Conservation (phyloP, 1,140 invertebrate genomes). For the Drosophila pachea region DNA sequence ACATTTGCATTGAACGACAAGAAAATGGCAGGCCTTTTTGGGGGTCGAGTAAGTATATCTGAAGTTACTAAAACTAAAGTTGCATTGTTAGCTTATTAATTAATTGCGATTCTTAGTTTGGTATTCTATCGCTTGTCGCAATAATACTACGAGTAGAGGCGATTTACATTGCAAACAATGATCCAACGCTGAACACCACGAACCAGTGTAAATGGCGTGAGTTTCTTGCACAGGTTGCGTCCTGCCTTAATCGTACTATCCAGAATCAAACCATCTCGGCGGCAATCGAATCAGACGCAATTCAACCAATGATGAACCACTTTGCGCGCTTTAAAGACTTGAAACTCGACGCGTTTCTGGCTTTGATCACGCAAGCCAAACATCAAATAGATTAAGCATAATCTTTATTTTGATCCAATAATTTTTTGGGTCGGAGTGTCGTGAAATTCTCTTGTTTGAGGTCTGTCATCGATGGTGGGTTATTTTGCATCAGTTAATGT, state of each 20-base stretch:
- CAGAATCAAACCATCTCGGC: slow-evolving; percentile 76
- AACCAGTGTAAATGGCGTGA: slow-evolving; percentile 67
- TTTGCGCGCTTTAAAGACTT: slow-evolving; percentile 76
- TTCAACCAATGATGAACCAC: slow-evolving; percentile 75
- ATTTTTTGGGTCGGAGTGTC: slow-evolving; percentile 14
- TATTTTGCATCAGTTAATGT: slow-evolving; percentile 27
- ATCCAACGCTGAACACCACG: slow-evolving; percentile 48
- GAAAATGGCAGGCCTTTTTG: slow-evolving; percentile 73
- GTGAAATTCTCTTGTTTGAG: slow-evolving; percentile 21
- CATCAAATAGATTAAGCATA: slow-evolving; percentile 71
- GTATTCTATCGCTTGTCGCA: slow-evolving; percentile 71
- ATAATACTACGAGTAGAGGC: slow-evolving; percentile 69
- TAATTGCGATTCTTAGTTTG: slow-evolving; percentile 57
- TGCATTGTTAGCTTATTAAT: too few species aligned
- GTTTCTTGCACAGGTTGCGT: slow-evolving; percentile 70
- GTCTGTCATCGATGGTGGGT: slow-evolving; percentile 32
- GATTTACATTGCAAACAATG: slow-evolving; percentile 58
- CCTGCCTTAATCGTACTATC: slow-evolving; percentile 71
- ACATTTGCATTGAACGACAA: slow-evolving; percentile 69
- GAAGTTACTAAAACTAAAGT: background rate
- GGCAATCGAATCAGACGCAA: slow-evolving; percentile 76
- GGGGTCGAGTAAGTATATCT: slow-evolving; percentile 69
- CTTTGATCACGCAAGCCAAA: slow-evolving; percentile 74
- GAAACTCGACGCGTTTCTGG: slow-evolving; percentile 74
- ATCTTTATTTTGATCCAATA: slow-evolving; percentile 36